Percentiles rank a stretch among this genome's conserved stretches.
Evolutionary conservation across 1,140 invertebrate genomes (phyloP).

Genomic region (Temnothorax nylanderi): DNA sequence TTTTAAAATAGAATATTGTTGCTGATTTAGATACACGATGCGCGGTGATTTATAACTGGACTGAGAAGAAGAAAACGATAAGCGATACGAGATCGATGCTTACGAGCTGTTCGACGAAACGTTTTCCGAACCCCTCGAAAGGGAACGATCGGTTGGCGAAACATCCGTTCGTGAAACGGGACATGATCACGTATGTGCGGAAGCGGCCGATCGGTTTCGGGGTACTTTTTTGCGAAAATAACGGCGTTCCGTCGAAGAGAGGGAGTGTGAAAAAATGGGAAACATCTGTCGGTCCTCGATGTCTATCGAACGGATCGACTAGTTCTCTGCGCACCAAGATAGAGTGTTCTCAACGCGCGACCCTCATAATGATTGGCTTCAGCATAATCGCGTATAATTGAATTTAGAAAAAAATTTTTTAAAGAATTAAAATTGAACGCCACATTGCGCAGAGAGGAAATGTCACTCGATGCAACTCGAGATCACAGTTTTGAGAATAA

Average conservation of each 20-base stretch:
- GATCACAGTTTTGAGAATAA: not conserved
- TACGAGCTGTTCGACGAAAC: conserved; percentile 45
- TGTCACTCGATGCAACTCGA: too few relatives aligned
- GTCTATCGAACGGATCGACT: conserved; percentile 80
- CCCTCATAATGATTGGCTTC: conserved; percentile 5
- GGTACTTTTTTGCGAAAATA: conserved; percentile 82
- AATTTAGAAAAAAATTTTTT: not conserved
- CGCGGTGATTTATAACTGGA: conserved; percentile 25
- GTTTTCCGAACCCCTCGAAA: conserved; percentile 60
- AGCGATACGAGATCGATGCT: conserved; percentile 56
- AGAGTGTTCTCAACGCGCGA: conserved; percentile 13
- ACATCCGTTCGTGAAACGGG: conserved; percentile 56
- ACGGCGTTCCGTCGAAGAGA: conserved; percentile 77
- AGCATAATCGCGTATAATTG: conserved; percentile 13
- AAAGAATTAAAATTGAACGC: not conserved
- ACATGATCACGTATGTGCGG: conserved; percentile 58
- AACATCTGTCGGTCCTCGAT: conserved; percentile 83
- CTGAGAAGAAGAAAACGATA: conserved; percentile 39
- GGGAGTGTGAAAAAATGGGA: conserved; percentile 78
- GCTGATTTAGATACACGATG: not conserved
- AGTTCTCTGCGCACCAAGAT: conserved; percentile 41
- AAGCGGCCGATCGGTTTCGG: conserved; percentile 76
- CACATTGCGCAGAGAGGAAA: not conserved
- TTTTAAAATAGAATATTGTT: not conserved
- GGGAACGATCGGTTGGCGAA: conserved; percentile 65